Conservation (phyloP, 2,888 invertebrate species). For the Ectobius pallidus region DNA sequence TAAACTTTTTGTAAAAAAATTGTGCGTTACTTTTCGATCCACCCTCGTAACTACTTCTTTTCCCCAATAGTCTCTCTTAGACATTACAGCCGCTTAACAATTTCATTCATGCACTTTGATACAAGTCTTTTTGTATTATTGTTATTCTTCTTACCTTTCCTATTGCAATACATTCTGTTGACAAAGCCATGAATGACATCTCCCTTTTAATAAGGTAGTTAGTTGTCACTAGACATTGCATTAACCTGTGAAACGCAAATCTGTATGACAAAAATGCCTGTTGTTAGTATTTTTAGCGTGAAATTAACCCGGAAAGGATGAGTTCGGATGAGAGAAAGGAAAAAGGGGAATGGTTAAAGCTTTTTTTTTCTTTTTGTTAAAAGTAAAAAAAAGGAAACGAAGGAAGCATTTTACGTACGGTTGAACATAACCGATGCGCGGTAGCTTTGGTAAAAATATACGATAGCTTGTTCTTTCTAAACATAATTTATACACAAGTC, state of each 20-base stretch:
- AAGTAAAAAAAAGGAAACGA: constrained; percentile 17
- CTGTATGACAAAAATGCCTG: constrained; percentile 8
- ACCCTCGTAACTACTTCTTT: too few relatives aligned
- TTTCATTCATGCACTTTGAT: too few relatives aligned
- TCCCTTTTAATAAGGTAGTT: constrained; percentile 24
- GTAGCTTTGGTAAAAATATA: constrained; percentile 15
- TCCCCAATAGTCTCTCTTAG: too few relatives aligned
- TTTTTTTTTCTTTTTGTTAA: background rate
- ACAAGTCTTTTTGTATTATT: constrained; percentile 12
- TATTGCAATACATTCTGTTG: constrained; percentile 7
- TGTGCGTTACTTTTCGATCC: too few relatives aligned
- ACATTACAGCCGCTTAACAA: too few relatives aligned
- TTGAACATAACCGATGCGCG: constrained; percentile 14
- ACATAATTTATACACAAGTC: background rate
- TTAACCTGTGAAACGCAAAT: constrained; percentile 10
- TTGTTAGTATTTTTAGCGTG: constrained; percentile 17
- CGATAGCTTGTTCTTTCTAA: background rate
- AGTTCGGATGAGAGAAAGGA: constrained; percentile 7
- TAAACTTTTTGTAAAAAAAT: too few relatives aligned
- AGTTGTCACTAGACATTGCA: background rate
- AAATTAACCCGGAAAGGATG: constrained; percentile 28
- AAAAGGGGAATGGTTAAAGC: background rate
- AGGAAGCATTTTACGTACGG: constrained; percentile 23
- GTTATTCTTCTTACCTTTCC: constrained; percentile 16
- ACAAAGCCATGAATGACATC: constrained; percentile 15